A percentile compares a stretch with the other conserved stretches of the same genome.
phyloP scores from a whole-genome alignment of 53 echinoderm and acorn worm species.

The Actinopyga echinites region DNA sequence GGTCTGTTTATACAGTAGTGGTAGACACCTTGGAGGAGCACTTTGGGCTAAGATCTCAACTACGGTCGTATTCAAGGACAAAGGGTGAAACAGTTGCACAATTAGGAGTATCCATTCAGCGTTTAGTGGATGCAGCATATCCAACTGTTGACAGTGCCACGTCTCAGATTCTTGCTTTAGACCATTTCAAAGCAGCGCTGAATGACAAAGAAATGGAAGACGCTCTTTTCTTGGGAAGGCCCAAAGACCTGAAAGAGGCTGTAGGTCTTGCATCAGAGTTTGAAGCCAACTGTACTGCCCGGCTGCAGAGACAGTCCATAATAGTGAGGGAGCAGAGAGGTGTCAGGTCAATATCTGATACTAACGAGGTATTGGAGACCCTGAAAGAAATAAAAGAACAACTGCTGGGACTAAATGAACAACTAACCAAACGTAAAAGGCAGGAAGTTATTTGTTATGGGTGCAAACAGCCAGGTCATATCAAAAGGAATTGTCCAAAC shows the following conservation, averaged over 20 bases:
- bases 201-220: slow-evolving; percentile 20
- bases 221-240: background rate
- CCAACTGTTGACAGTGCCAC: background rate
- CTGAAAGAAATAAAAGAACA: background rate
- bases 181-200: background rate
- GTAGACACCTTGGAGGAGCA: slow-evolving; percentile 2
- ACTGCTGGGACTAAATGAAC: background rate
- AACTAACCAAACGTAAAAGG: background rate
- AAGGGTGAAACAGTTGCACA: background rate
- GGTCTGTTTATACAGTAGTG: background rate
- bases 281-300: background rate
- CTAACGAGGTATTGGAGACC: background rate
- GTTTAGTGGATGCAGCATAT: too few relatives aligned
- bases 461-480: background rate
- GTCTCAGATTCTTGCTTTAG: background rate
- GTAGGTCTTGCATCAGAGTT: slow-evolving; percentile 2
- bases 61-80: background rate
- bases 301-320: background rate
- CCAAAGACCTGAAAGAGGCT: background rate
- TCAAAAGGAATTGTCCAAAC: background rate
- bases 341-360: background rate
- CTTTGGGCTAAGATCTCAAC: slow-evolving; percentile 2
- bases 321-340: background rate
- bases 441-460: background rate
- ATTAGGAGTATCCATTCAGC: background rate